Conservation (phyloP, 2,113 vertebrate species). For the Mesembrinibis cayennensis region DNA sequence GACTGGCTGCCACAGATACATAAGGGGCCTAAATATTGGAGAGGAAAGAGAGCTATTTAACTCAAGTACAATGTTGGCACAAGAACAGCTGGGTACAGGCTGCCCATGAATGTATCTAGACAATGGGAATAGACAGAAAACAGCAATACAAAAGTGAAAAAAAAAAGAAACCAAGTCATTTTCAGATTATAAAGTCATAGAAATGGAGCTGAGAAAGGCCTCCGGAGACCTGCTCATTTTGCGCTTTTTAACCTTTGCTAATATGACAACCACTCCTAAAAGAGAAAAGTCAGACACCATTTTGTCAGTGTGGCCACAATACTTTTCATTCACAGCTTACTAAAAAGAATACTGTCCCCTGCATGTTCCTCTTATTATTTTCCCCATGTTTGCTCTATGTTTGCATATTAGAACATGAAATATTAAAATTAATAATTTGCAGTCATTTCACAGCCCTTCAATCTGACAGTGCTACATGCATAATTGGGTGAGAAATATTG, state of each 20-base stretch:
- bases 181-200: constrained; percentile 37
- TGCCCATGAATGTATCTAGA: constrained; percentile 47
- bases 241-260: background rate
- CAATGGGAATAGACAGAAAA: constrained; percentile 41
- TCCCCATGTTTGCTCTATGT: background rate
- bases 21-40: background rate
- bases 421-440: background rate
- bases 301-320: background rate
- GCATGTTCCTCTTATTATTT: background rate
- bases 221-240: background rate
- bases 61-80: constrained; percentile 56
- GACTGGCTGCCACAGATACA: background rate
- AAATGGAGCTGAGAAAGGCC: background rate
- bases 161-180: background rate
- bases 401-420: background rate
- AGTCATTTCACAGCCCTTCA: background rate
- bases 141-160: background rate
- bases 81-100: constrained; percentile 40
- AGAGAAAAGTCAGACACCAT: background rate
- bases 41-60: constrained; percentile 30
- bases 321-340: background rate
- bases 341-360: background rate
- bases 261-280: background rate
- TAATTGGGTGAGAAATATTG: background rate
- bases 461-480: background rate